phyloP scores from a whole-genome alignment of 2,888 invertebrate species.

The Tetragonisca angustula region DNA sequence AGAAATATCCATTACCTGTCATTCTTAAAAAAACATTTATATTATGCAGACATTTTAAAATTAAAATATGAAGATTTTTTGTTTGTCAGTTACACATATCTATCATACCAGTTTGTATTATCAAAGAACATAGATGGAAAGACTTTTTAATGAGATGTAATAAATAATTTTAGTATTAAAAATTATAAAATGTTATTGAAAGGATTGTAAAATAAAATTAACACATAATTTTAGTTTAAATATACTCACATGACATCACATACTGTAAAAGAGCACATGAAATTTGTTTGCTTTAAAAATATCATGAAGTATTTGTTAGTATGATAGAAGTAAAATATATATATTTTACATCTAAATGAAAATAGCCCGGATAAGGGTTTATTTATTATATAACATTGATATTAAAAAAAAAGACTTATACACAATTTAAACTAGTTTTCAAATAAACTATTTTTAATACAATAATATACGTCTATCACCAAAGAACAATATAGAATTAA shows the following conservation, averaged over 20 bases:
- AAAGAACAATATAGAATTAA: not conserved
- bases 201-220: constrained; percentile 33
- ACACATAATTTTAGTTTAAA: constrained; percentile 20
- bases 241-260: constrained; percentile 60
- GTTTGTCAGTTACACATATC: not conserved
- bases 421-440: not conserved
- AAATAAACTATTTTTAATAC: not conserved
- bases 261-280: constrained; percentile 35
- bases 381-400: constrained; percentile 10
- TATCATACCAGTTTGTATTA: not conserved
- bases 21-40: not conserved
- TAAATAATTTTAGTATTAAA: constrained; percentile 11
- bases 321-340: constrained; percentile 16
- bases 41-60: not conserved
- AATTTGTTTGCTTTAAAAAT: constrained; percentile 16
- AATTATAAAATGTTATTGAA: constrained; percentile 10
- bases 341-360: constrained; percentile 14
- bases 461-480: not conserved
- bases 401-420: not conserved
- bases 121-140: not conserved
- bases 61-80: not conserved
- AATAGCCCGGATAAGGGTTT: constrained; percentile 74
- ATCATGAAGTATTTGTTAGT: constrained; percentile 33
- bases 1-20: constrained; percentile 4
- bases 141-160: not conserved